phyloP scores from a whole-genome alignment of 2,797 vertebrate species.

The Neosilurus hyrtlii region DNA sequence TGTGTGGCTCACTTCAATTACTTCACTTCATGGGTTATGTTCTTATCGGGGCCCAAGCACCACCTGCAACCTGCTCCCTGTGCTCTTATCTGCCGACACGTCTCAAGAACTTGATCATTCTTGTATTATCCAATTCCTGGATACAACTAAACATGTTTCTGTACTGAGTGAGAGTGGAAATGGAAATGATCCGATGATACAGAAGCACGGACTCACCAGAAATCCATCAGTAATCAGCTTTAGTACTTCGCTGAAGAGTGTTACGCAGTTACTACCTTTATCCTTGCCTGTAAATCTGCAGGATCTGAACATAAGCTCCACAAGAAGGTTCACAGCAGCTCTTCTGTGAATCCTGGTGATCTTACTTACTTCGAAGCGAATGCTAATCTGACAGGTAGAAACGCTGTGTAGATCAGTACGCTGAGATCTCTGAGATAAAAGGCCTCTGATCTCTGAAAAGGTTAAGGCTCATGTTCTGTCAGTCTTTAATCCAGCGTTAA shows the following conservation, averaged over 20 bases:
- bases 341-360: background rate
- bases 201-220: background rate
- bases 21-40: conserved; percentile 20
- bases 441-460: background rate
- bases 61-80: conserved; percentile 5
- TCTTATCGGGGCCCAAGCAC: conserved; percentile 16
- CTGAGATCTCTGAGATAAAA: background rate
- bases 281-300: background rate
- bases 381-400: background rate
- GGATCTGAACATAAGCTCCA: background rate
- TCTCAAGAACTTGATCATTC: background rate
- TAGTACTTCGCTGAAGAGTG: background rate
- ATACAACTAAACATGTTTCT: background rate
- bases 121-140: background rate
- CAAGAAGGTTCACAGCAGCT: background rate
- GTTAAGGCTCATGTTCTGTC: background rate
- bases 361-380: background rate
- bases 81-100: background rate
- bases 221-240: background rate
- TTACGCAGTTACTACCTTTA: background rate
- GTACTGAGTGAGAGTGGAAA: background rate
- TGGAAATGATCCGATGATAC: background rate
- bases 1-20: conserved; percentile 13
- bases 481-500: conserved; percentile 12
- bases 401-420: background rate